These are phyloP conservation scores for Poeciliopsis occidentalis DNA, from an alignment of 2,113 vertebrate genomes.

Conservation along the genomic window DNA sequence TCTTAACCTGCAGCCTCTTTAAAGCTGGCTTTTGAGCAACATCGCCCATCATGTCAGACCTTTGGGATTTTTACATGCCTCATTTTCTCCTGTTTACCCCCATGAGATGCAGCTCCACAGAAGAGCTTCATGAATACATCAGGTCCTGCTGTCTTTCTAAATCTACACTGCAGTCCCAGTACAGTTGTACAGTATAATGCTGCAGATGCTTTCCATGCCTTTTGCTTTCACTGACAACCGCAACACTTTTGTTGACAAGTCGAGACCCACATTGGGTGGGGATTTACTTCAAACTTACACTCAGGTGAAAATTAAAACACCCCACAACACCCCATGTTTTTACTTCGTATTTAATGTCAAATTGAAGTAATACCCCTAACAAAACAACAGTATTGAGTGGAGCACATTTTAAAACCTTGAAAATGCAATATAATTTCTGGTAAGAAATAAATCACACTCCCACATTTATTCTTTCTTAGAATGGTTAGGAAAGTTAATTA, in stretches of 20 bases:
- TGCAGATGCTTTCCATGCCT: conserved; percentile 37
- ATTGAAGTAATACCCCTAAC: not conserved
- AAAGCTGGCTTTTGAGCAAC: conserved; percentile 30
- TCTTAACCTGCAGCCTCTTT: conserved; percentile 35
- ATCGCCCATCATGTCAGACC: conserved; percentile 47
- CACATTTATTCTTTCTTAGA: not conserved
- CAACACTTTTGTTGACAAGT: conserved; percentile 58
- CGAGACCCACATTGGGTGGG: conserved; percentile 29
- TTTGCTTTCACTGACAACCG: conserved; percentile 35
- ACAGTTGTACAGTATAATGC: conserved; percentile 18
- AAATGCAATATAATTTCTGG: not conserved
- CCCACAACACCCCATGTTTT: not conserved
- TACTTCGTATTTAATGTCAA: not conserved
- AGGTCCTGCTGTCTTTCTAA: conserved; percentile 39
- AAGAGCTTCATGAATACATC: conserved; percentile 46
- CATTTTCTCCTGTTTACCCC: conserved; percentile 48
- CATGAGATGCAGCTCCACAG: conserved; percentile 36
- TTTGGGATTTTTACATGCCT: conserved; percentile 25
- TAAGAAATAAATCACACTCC: not conserved
- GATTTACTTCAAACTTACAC: conserved; percentile 51
- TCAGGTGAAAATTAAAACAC: not conserved
- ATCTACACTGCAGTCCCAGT: conserved; percentile 43
- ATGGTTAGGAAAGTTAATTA: no score
- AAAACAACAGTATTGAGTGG: not conserved
- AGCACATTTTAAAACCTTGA: not conserved